Evolutionary conservation across 2,797 vertebrate species (phyloP).

Genomic region (Lutra lutra): DNA sequence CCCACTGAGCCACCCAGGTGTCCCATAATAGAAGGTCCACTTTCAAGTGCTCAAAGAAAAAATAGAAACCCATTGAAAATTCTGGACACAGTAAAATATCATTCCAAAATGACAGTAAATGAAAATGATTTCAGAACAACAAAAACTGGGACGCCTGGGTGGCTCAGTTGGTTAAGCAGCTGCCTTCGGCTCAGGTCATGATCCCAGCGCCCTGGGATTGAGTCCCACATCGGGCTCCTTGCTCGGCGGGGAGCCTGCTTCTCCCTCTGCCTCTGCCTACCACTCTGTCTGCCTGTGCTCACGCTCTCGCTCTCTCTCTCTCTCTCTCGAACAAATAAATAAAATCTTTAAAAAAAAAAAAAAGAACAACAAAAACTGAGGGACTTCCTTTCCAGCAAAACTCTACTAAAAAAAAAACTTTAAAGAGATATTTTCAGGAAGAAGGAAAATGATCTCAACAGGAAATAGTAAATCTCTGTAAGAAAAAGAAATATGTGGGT

Average conservation of each 20-base stretch:
- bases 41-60: slow-evolving; percentile 14
- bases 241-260: too few species aligned
- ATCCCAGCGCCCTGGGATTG: too few species aligned
- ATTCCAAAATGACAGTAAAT: not conserved
- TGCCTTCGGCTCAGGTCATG: too few species aligned
- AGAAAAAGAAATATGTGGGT: not conserved
- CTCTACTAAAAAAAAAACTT: not conserved
- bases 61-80: not conserved
- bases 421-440: not conserved
- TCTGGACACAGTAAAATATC: not conserved
- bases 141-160: too few species aligned
- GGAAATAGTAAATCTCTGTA: not conserved
- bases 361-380: not conserved
- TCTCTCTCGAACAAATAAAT: too few species aligned
- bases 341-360: too few species aligned
- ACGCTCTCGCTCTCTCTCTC: too few species aligned
- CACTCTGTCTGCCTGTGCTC: too few species aligned
- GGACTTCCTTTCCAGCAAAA: not conserved
- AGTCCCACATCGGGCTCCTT: too few species aligned
- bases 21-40: not conserved
- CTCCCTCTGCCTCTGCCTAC: too few species aligned
- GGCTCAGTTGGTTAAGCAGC: too few species aligned
- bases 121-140: not conserved
- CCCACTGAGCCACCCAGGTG: too few species aligned
- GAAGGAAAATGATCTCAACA: not conserved